These are phyloP conservation scores for Acrocyrtus sp. DNA, from an alignment of 2,888 invertebrate genomes.

Conservation along the genomic window DNA sequence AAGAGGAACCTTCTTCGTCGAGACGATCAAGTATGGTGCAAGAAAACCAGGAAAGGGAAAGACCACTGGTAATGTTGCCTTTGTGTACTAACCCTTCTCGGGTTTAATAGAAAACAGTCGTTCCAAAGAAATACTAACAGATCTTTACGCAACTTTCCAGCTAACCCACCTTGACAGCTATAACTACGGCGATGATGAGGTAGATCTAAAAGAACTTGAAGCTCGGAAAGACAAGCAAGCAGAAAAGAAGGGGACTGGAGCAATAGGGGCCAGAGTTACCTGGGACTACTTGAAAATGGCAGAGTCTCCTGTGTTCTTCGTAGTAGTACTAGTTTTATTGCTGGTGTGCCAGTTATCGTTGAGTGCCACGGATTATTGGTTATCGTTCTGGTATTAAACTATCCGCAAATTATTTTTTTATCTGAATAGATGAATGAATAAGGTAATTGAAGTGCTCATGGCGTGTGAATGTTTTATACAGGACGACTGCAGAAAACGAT, in stretches of 20 bases:
- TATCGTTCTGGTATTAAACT: background rate
- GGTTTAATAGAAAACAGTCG: too few species aligned
- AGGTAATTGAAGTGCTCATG: background rate
- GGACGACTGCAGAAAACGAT: constrained; percentile 47
- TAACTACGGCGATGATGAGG: background rate
- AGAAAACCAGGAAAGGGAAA: background rate
- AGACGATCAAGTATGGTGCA: background rate
- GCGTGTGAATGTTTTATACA: constrained; percentile 1
- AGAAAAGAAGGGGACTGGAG: too few species aligned
- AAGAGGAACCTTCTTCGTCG: too few species aligned
- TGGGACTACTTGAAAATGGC: background rate
- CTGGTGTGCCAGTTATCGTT: too few species aligned
- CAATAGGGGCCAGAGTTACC: too few species aligned
- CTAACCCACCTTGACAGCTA: too few species aligned
- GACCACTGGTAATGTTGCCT: background rate
- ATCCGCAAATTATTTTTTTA: too few species aligned
- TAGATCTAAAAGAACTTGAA: background rate
- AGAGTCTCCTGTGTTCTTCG: background rate
- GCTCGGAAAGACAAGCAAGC: constrained; percentile 24
- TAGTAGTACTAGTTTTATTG: background rate
- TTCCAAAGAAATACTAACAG: too few species aligned
- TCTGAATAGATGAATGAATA: background rate
- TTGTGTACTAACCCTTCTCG: too few species aligned
- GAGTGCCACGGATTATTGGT: background rate
- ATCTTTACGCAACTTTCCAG: too few species aligned